Evolutionary conservation across 2,888 invertebrate genomes (phyloP), one percentile per base, ranked within the genome.

Genomic region (Eupelmus urozonus): DNA sequence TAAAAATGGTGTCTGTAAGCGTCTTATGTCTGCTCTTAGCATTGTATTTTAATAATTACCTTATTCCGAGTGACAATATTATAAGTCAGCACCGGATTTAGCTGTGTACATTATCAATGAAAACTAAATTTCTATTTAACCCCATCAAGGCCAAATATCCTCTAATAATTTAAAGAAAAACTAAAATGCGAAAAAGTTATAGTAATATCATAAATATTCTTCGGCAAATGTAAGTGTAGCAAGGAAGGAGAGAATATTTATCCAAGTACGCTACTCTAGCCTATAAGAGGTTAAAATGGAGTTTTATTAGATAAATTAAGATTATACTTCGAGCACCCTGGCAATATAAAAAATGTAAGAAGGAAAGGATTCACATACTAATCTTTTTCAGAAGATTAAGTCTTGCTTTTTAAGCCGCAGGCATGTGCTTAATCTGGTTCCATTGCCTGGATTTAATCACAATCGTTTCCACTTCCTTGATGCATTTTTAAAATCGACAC

Each of bases 261-360:
- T 49, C n/a, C 49, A 49, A n/a, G 34, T 53, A 53, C 53, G 7
- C 53, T 20, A 53, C 13, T 53, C 27, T 57, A 57, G 57, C 57
- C 57, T 57, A 25, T 27, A 57, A 57, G 57, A 40, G 62, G 25
- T 45, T 63, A 63, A 63, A 63, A 45, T 63, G 16, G 45, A 62
- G 62, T 62, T 45, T 63, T 16, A 63, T 63, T 65, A 65, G 49
- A 25, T 1, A 1, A 18, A 49, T 45, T 65, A 29, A 11, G 27
- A n/a, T 65, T 65, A 65, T 23, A 25, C 7, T 65, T 45, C 7
- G 5, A 45, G 7, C 11, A 16, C 25, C 25, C n/a, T 13, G 13
- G 18, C 18, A 29, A 59, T 59, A n/a, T 34, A 13, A 59, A 59
- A 59, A 59, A 59, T 59, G 59, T 34, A 57, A 5, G 7, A 23